These are phyloP conservation scores for Pedicia rivosa DNA, from an alignment of 2,888 invertebrate species.

Conservation along the genomic window DNA sequence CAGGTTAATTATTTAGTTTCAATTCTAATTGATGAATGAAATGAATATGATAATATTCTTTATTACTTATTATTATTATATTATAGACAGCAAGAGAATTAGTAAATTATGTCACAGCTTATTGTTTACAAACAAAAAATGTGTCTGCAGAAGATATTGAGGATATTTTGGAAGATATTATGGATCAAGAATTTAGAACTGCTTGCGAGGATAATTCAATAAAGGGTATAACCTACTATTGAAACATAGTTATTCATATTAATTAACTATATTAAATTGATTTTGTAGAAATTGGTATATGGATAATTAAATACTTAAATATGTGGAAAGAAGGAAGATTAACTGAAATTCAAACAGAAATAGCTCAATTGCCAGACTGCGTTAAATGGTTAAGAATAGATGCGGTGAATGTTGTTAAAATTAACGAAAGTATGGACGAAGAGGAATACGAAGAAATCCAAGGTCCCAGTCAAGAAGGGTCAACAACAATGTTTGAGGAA, in stretches of 20 bases:
- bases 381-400: constrained; percentile 36
- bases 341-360: constrained; percentile 37
- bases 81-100: constrained; percentile 45
- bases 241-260: background rate
- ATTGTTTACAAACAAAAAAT: constrained; percentile 40
- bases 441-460: no score
- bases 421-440: constrained; percentile 21
- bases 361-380: constrained; percentile 41
- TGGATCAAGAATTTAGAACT: constrained; percentile 59
- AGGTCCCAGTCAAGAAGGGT: constrained; percentile 18
- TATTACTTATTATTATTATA: background rate
- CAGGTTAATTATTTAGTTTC: constrained; percentile 32
- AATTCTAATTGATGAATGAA: background rate
- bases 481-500: constrained; percentile 13
- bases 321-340: constrained; percentile 39
- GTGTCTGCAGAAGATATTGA: constrained; percentile 41
- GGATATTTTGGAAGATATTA: constrained; percentile 48
- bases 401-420: constrained; percentile 24
- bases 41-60: background rate
- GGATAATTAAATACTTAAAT: constrained; percentile 38
- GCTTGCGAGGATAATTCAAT: constrained; percentile 55
- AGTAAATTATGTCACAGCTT: constrained; percentile 45
- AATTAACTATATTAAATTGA: constrained; percentile 1
- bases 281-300: constrained; percentile 38
- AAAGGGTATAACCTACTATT: constrained; percentile 30